Evolutionary conservation across 2,888 invertebrate genomes (phyloP), one percentile per base, ranked within the genome.

Genomic region (Micropterix aruncella): DNA sequence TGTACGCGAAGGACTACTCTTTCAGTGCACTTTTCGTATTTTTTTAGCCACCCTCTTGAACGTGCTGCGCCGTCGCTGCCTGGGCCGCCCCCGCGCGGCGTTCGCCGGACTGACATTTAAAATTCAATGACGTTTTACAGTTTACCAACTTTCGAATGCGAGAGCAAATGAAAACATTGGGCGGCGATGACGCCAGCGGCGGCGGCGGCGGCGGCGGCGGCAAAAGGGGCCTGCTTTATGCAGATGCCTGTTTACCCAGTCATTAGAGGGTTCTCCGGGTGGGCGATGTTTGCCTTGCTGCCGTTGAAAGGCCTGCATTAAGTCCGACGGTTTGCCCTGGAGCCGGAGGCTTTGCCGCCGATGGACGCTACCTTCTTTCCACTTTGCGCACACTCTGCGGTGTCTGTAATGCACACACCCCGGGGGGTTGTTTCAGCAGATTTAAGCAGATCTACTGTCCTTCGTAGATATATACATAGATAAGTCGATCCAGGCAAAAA

Each of bases 181-280:
- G 27, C 27, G 27, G 27, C 27, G 12, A 27, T 27, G 27, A 27
- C 27, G 27, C 12, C 27, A n/a, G 27, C 27, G 27, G 27, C 12
- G 12, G n/a, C n/a, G n/a, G n/a, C n/a, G n/a, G n/a, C n/a, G n/a
- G n/a, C n/a, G n/a, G n/a, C n/a, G n/a, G n/a, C n/a, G 18, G 12
- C 9, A 12, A 15, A 5, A 12, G 15, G 38, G 14, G 27, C 17
- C 15, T 40, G 36, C 41, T 49, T 58, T 73, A 75, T 75, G 75
- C 71, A 74, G 72, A 75, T 74, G 67, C 62, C 61, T 74, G 70
- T 75, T 75, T 74, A 73, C 63, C 63, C 67, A 73, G 71, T 72
- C 71, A 74, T 75, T 73, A 73, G 54, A 51, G 53, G 62, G 57
- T 53, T 58, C 54, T 58, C 59, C 58, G 63, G 57, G 56, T 57